These are phyloP conservation scores for Poeciliopsis turrubarensis DNA, from an alignment of 2,113 vertebrate genomes.

Conservation along the genomic window DNA sequence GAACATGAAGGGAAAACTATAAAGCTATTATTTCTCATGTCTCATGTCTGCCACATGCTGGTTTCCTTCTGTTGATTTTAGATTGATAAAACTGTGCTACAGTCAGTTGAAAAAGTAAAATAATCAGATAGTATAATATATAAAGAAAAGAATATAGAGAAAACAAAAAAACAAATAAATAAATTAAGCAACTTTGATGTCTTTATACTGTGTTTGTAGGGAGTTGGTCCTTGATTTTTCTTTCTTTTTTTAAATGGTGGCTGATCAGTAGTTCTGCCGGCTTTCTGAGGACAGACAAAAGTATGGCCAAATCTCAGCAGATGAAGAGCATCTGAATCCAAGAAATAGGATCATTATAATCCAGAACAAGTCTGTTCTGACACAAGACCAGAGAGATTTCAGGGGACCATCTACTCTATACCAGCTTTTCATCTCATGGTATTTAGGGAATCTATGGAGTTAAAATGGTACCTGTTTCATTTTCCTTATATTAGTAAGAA, in stretches of 20 bases:
- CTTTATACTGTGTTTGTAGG: neutral
- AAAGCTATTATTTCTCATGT: neutral
- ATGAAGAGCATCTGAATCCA: too few relatives aligned
- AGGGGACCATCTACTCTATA: too few relatives aligned
- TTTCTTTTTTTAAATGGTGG: neutral
- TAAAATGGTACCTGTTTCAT: too few relatives aligned
- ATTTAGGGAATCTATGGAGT: too few relatives aligned
- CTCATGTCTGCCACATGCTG: neutral
- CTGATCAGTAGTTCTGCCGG: too few relatives aligned
- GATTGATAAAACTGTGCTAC: neutral
- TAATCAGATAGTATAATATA: neutral
- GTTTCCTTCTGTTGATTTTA: neutral
- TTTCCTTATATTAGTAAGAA: too few relatives aligned
- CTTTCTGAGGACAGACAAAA: too few relatives aligned
- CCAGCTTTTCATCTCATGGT: too few relatives aligned
- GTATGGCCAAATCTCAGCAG: too few relatives aligned
- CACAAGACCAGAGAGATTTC: too few relatives aligned
- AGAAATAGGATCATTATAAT: too few relatives aligned
- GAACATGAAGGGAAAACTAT: neutral
- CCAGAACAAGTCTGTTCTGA: too few relatives aligned
- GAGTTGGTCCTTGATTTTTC: neutral
- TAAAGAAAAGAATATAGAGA: neutral
- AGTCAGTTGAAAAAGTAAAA: neutral
- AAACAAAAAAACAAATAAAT: neutral
- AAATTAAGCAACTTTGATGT: neutral